A percentile compares a stretch with the other conserved stretches of the same genome.
These are phyloP conservation scores for Mola mola DNA, from an alignment of 2,113 vertebrate species.

Conservation along the genomic window DNA sequence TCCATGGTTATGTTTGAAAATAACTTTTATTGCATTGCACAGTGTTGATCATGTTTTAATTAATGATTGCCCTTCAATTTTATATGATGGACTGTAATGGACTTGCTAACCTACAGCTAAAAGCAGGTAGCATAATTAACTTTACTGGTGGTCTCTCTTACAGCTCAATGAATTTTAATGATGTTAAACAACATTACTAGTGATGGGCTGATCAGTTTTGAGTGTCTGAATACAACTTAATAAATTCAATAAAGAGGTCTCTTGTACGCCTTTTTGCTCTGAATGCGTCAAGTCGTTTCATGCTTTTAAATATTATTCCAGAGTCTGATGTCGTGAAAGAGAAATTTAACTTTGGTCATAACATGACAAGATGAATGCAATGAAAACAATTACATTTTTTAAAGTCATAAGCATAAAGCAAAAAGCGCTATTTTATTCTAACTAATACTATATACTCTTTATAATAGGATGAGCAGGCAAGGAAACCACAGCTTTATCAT, in stretches of 20 bases:
- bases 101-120: conserved; percentile 69
- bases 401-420: too few species aligned
- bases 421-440: too few species aligned
- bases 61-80: conserved; percentile 72
- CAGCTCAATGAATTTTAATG: conserved; percentile 75
- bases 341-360: too few species aligned
- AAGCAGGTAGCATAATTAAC: conserved; percentile 70
- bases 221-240: conserved; percentile 82
- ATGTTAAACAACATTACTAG: conserved; percentile 79
- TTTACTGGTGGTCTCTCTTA: conserved; percentile 61
- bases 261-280: conserved; percentile 59
- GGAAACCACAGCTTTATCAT: too few species aligned
- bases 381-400: too few species aligned
- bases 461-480: too few species aligned
- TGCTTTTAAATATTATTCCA: too few species aligned
- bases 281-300: conserved; percentile 17
- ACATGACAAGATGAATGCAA: too few species aligned
- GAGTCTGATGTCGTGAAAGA: too few species aligned
- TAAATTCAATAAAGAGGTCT: conserved; percentile 81
- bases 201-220: conserved; percentile 78
- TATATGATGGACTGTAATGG: conserved; percentile 74
- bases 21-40: conserved; percentile 79
- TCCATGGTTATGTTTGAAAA: conserved; percentile 72
- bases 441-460: too few species aligned
- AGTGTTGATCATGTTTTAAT: conserved; percentile 80